These are phyloP conservation scores for Coleophora deauratella DNA, from an alignment of 2,888 invertebrate species.

Conservation along the genomic window DNA sequence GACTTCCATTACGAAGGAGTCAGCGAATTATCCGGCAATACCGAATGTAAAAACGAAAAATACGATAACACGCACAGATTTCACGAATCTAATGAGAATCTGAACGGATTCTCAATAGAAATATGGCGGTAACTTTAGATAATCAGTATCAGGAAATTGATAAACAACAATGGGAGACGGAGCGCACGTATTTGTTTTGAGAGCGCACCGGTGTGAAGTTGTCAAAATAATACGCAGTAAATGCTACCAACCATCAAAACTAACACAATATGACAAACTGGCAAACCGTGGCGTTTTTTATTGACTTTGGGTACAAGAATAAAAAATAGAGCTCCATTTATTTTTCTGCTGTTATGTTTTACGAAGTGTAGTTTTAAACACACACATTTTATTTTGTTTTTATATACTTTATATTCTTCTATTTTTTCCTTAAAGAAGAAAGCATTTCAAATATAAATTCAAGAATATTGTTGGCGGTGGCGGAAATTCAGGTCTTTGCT, in stretches of 20 bases:
- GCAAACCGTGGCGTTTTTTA: conserved; percentile 3
- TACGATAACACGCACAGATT: conserved; percentile 7
- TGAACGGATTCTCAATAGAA: conserved; percentile 21
- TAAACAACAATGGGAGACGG: conserved; percentile 28
- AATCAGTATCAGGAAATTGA: conserved; percentile 6
- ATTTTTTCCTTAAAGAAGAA: not conserved
- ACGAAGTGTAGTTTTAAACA: not conserved
- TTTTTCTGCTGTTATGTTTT: not conserved
- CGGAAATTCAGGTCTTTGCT: no score
- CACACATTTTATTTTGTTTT: not conserved
- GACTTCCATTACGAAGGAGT: conserved; percentile 55
- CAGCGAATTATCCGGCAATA: conserved; percentile 14
- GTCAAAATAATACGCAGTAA: conserved; percentile 45
- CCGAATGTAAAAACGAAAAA: conserved; percentile 25
- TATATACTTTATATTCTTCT: not conserved
- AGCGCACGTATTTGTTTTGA: conserved; percentile 55
- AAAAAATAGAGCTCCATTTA: not conserved
- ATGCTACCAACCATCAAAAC: conserved; percentile 6
- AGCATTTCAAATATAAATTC: no score
- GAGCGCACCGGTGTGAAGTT: conserved; percentile 59
- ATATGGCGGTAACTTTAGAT: conserved; percentile 27
- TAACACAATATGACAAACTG: not conserved
- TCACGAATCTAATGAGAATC: conserved; percentile 18
- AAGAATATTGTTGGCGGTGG: no score
- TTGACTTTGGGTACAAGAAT: not conserved